Percentiles rank a stretch among this genome's conserved stretches.
Conservation (phyloP, 2,797 vertebrate species). For the Iguana delicatissima region DNA sequence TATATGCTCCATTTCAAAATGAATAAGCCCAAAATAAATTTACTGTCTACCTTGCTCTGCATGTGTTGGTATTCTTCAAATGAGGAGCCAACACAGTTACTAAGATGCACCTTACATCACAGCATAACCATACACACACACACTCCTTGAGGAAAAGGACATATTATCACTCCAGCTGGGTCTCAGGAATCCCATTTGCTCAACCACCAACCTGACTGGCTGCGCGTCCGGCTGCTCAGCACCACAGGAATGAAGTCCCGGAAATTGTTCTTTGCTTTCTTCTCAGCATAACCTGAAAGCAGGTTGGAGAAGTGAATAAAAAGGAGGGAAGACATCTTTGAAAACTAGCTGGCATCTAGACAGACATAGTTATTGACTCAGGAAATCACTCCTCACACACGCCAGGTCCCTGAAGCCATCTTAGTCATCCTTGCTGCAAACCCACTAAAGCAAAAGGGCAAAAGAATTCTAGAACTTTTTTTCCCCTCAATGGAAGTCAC, state of each 20-base stretch:
- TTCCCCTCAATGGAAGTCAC: not conserved
- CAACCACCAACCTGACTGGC: conserved; percentile 82
- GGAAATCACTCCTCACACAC: not conserved
- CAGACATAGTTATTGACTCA: not conserved
- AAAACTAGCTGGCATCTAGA: not conserved
- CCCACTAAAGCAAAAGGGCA: not conserved
- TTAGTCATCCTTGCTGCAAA: fast-evolving
- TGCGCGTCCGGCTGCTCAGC: conserved; percentile 84
- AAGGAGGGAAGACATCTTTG: not conserved
- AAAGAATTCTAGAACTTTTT: not conserved
- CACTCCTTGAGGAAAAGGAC: not conserved
- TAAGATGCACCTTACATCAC: not conserved
- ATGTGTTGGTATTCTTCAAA: not conserved
- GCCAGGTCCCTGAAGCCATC: fast-evolving
- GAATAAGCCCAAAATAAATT: not conserved
- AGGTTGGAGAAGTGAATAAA: not conserved
- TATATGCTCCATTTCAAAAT: not conserved
- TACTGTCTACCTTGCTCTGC: too few relatives aligned
- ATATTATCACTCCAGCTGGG: too few relatives aligned
- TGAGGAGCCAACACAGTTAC: not conserved
- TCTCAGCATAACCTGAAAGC: conserved; percentile 79
- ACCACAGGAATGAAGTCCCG: conserved; percentile 85
- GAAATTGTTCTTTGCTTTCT: conserved; percentile 86
- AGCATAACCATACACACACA: too few relatives aligned
- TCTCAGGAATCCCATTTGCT: not conserved